Evolutionary conservation across 2,888 invertebrate species (phyloP).

Genomic region (Caenorhabditis macrosperma): DNA sequence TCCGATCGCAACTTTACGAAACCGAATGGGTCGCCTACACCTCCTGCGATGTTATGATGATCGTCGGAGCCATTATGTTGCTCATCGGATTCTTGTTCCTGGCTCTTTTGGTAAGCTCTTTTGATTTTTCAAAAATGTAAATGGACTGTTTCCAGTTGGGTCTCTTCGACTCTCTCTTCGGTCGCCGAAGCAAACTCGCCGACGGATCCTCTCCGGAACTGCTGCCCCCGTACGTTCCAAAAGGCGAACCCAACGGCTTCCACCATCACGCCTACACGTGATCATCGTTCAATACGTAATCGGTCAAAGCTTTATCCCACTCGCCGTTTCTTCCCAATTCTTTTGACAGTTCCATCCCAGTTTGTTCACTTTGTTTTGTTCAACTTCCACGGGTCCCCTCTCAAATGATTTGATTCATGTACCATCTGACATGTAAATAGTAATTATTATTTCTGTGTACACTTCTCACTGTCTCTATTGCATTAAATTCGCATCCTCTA

Average conservation of each 20-base stretch:
- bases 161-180: slow-evolving; percentile 33
- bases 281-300: not conserved
- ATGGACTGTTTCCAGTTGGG: slow-evolving; percentile 55
- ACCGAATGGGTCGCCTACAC: slow-evolving; percentile 59
- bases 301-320: slow-evolving; percentile 5
- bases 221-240: slow-evolving; percentile 53
- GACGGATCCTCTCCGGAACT: slow-evolving; percentile 38
- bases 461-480: too few relatives aligned
- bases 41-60: slow-evolving; percentile 37
- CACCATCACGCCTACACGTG: slow-evolving; percentile 41
- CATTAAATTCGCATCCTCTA: too few relatives aligned
- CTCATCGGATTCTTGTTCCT: slow-evolving; percentile 42
- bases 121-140: too few relatives aligned
- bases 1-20: slow-evolving; percentile 66
- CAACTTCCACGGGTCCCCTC: slow-evolving; percentile 17
- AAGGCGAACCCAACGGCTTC: slow-evolving; percentile 45
- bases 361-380: slow-evolving; percentile 52
- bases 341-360: slow-evolving; percentile 3
- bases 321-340: too few relatives aligned
- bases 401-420: slow-evolving; percentile 5
- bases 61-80: slow-evolving; percentile 47
- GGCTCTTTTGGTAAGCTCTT: slow-evolving; percentile 33
- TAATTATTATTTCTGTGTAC: not conserved
- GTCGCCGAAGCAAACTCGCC: slow-evolving; percentile 26
- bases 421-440: slow-evolving; percentile 14